Evolutionary conservation across 2,113 vertebrate genomes (phyloP).

Genomic region (Chlamydotis undulata): DNA sequence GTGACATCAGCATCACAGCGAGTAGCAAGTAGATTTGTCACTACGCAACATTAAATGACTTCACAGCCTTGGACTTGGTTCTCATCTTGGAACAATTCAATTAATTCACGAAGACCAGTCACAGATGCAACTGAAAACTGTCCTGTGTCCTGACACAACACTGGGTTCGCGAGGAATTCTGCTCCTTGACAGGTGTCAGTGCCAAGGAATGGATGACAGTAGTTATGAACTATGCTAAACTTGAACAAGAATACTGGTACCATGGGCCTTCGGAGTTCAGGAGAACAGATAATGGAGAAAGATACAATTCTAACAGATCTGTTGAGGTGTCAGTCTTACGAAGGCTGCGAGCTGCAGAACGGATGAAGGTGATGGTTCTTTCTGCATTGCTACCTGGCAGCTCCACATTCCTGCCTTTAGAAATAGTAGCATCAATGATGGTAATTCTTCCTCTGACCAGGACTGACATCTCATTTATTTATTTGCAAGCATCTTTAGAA

Average conservation of each 20-base stretch:
- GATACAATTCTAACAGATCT: fast-evolving
- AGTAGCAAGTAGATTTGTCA: fast-evolving
- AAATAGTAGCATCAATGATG: neutral
- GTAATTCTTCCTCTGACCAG: neutral
- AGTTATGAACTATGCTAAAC: neutral
- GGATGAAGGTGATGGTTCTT: neutral
- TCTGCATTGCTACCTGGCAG: neutral
- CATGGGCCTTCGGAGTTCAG: neutral
- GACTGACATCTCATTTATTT: neutral
- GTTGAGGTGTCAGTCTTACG: neutral
- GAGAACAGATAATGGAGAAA: neutral
- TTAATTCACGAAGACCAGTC: neutral
- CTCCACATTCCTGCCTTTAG: neutral
- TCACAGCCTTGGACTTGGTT: neutral
- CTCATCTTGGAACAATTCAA: neutral
- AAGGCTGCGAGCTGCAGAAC: neutral
- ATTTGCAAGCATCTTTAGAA: neutral
- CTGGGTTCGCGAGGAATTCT: neutral
- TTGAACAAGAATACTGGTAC: neutral
- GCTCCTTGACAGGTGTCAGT: fast-evolving
- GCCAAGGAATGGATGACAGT: neutral
- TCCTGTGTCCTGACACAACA: neutral
- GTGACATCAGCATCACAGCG: neutral
- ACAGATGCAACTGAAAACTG: neutral
- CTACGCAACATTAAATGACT: neutral